Base-by-base conservation (phyloP, 2,113 vertebrate genomes). In the Atlantisia rogersi region DNA sequence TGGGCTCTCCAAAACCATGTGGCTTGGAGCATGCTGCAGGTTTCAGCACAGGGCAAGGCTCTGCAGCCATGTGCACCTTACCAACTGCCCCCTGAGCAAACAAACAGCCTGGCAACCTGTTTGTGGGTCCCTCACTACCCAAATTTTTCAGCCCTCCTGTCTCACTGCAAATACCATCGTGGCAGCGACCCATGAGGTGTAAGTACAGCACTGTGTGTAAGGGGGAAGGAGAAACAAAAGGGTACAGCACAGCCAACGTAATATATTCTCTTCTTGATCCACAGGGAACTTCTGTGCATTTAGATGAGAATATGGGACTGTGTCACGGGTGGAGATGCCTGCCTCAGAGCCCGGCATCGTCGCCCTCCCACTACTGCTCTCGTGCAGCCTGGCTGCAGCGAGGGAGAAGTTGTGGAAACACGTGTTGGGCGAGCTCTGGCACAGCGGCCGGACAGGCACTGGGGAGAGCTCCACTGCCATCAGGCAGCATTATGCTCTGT, bases 401-500 rank as follows among this genome's bases (percentile, higher is more conserved):
- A 68, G 68, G 78, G n/a, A 18, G 70, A 93, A 94, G 91, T 76
- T 82, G 95, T 78, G 55, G 31, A 42, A 73, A 50, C 91, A 85
- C 32, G 3, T 69, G 82, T 80, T 74, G 88, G 95, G 73, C 46
- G 82, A 79, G 93, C 82, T 82, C 24, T 2, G 73, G 39, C 44
- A 26, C 73, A 50, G 58, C 68, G 35, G 53, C 80, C 91, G 94
- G 77, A 75, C 92, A 94, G 94, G 91, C 87, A 62, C 89, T 92
- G 95, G 96, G 89, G 91, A 69, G 69, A 89, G 70, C 55, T 87
- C 95, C 28, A 0, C 78, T 94, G 95, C 86, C 89, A 91, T 56
- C 70, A 87, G 92, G 94, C 88, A 96, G 87, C 77, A 77, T 95
- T 87, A 87, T 94, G 78, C 93, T 93, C 94, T 88, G 85, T 95